Evolutionary conservation across 2,113 vertebrate species (phyloP).

Genomic region (Terrapene triunguis): DNA sequence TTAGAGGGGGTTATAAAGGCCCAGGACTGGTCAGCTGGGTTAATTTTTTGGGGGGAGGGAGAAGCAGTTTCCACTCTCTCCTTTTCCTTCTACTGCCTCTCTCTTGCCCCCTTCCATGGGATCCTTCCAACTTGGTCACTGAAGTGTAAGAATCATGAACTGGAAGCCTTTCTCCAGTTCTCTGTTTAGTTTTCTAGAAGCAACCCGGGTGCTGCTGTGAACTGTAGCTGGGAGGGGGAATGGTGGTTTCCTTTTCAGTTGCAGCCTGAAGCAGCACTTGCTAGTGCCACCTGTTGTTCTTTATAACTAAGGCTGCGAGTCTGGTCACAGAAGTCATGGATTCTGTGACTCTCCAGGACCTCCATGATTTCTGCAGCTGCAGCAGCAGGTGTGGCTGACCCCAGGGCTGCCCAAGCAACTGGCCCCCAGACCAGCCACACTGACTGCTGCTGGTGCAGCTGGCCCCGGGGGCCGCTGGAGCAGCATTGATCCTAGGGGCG

Average conservation of each 20-base stretch:
- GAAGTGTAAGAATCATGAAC: not conserved
- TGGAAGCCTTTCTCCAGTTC: not conserved
- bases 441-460: too few relatives aligned
- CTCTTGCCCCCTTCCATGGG: not conserved
- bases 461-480: too few relatives aligned
- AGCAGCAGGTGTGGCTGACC: too few relatives aligned
- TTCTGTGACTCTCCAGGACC: too few relatives aligned
- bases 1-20: not conserved
- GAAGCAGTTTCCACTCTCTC: not conserved
- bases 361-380: too few relatives aligned
- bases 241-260: not conserved
- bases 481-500: too few relatives aligned
- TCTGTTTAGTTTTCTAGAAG: not conserved
- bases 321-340: too few relatives aligned
- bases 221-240: not conserved
- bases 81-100: not conserved
- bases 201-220: not conserved
- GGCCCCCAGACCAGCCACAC: too few relatives aligned
- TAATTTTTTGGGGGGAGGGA: slow-evolving; percentile 36
- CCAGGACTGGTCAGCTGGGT: not conserved
- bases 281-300: not conserved
- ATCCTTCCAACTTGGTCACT: not conserved
- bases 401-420: too few relatives aligned
- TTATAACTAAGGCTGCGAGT: too few relatives aligned
- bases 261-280: not conserved